Percentiles rank a stretch among this genome's conserved stretches.
Conservation (phyloP, 2,888 invertebrate genomes). For the Stenolophus ochropezus region DNA sequence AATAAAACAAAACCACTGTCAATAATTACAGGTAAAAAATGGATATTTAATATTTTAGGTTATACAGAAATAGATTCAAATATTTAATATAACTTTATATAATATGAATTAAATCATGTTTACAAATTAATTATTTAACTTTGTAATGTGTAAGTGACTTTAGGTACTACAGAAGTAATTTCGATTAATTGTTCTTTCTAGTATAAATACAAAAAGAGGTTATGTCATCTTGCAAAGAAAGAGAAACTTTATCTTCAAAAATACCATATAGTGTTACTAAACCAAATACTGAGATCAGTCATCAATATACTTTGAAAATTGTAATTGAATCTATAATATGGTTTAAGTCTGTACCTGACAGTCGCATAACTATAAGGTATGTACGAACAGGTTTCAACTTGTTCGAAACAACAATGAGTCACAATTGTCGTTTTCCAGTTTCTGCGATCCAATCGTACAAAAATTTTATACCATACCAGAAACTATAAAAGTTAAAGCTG, state of each 20-base stretch:
- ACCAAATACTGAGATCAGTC: background rate
- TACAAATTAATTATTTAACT: background rate
- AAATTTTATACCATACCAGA: constrained; percentile 24
- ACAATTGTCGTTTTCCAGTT: constrained; percentile 2
- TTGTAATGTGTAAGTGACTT: background rate
- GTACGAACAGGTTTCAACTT: constrained; percentile 23
- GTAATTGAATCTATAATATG: constrained; percentile 6
- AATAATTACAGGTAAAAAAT: background rate
- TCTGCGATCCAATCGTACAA: constrained; percentile 8
- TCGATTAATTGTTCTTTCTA: background rate
- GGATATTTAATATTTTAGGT: background rate
- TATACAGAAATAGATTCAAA: background rate
- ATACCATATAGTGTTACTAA: background rate
- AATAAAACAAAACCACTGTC: background rate
- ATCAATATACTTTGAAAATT: constrained; percentile 31
- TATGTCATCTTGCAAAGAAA: constrained; percentile 6
- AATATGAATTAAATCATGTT: background rate
- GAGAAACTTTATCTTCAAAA: background rate
- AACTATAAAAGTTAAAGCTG: background rate
- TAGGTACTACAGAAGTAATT: background rate
- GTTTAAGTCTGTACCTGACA: background rate
- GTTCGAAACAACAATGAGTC: background rate
- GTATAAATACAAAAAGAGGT: constrained; percentile 2
- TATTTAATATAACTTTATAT: background rate
- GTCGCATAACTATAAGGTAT: constrained; percentile 2